Base-by-base conservation (phyloP, 2,113 vertebrate species). In the Clarias magur region DNA sequence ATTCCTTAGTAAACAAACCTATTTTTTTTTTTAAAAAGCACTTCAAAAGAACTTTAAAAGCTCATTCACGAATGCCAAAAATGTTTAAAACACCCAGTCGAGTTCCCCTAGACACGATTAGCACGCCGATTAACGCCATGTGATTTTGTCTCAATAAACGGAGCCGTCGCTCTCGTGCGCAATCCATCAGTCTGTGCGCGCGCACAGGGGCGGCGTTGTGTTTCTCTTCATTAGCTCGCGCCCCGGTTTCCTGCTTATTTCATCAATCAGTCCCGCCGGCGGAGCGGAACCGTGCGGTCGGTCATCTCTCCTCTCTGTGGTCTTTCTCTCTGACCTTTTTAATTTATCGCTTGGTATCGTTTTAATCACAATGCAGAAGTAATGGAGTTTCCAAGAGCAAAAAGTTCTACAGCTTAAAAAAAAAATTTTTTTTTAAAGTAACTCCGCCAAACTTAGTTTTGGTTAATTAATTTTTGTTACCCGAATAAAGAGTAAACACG, bases 201-300 rank as follows among this genome's bases (percentile, higher is more conserved):
- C 72, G 7, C 27, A 15, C 86, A 86, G 78, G 68, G 65, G 85
- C 38, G 85, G 88, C 83, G 85, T 91, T 86, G 87, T 91, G 91
- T 90, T 91, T 86, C 89, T 89, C 86, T 87, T 91, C 86, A 91
- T 91, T 90, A 90, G 83, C 85, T 87, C 60, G 81, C 88, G 84
- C 76, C 2, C 23, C 11, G 63, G 86, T 85, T 89, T 90, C 79
- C 88, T 86, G 86, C 82, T 89, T 83, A 88, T 88, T 90, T 89
- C 86, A 89, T 90, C 88, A 80, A 88, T 90, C 89, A 88, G 86
- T 82, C 27, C 57, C 1, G 68, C 83, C 87, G 89, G 76, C 62
- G 54, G 70, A 82, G 76, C 82, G 82, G 84, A 91, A 89, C 88
- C 34, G 81, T 90, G 84, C 30, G 54, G 1, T 6, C 15, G 2